Base-by-base conservation (phyloP, 1,140 invertebrate species). In the Eciton burchellii region DNA sequence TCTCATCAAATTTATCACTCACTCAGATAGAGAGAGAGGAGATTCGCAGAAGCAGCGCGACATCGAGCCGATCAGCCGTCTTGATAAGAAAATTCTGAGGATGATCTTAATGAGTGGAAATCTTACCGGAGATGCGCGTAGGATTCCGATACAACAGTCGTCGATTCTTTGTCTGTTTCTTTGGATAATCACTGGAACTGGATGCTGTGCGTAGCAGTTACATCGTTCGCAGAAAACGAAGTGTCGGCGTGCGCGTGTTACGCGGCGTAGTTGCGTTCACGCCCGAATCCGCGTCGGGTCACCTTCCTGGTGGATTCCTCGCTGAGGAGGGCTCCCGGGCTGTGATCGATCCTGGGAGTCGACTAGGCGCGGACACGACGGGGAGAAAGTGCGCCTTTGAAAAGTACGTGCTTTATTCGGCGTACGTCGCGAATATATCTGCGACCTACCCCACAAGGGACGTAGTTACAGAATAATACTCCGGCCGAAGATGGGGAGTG, bases 371-470 rank as follows among this genome's bases (percentile, higher is more conserved):
- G 21, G 43, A 76, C 5, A 1, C 49, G 21, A 0, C 9, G 19
- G 3, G 16, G 12, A 19, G n/a, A n/a, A 49, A 54, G 26, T n/a
- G 26, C 43, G 76, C 85, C 70, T 76, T 45, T 21, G 3, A 8
- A 6, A 12, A 1, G 1, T 26, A 68, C 5, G 16, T 49, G n/a
- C 21, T 83, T 72, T 71, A 72, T 56, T 77, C 43, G 72, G 35
- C 24, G 52, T 43, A 66, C 11, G 59, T 72, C 41, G n/a, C 41
- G 29, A 62, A 73, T 29, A 41, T 71, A 41, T 71, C 12, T 74
- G 77, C 85, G 90, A 91, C 85, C 90, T 91, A 90, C 88, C 87
- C 81, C 89, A 88, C 89, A 88, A 88, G 84, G 62, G 70, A 81
- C 81, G 74, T 73, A 63, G 90, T 88, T 88, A 85, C 87, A 87